Evolutionary conservation across 2,888 invertebrate species (phyloP), one percentile per base, ranked within the genome.

Genomic region (Loripinus fragilis): DNA sequence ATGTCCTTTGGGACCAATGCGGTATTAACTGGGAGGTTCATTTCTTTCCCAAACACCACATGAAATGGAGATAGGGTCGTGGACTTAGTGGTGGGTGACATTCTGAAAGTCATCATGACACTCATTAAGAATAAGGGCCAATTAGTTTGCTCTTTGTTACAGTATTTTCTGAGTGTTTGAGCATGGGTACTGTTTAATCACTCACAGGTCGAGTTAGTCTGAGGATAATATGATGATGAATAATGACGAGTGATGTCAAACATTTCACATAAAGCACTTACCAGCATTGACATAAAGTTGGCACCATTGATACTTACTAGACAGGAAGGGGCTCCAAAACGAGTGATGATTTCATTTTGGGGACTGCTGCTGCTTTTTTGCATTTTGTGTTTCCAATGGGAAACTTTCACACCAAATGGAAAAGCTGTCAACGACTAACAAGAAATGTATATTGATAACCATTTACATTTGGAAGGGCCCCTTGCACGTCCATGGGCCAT

Each of bases 291-390:
- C 50, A 50, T 50, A 23, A 50, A 50, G 50, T 50, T 50, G 7
- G 7, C 15, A 41, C 41, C 83, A 81, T 78, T 71, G 55, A 84
- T 85, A 42, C 78, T 77, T 17, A 85, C 72, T 2, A 86, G 60
- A 17, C 64, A 41, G 20, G 45, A 28, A 28, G 80, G 83, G 8
- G 83, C 78, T 17, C 83, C 86, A 79, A 80, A 86, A n/a, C 85
- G 70, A 15, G 79, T 55, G 66, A 86, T 76, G 17, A 86, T 77
- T 71, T 85, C 78, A 30, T 70, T 66, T 55, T 78, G 85, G 0
- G 83, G 60, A 48, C 77, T 74, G 28, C 64, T 25, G 2, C 8
- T 84, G 74, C 70, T 83, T 78, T 30, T 48, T 66, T 23, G 84
- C 81, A 60, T 80, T 81, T 42, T 78, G 77, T 15, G 82, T 75